A percentile compares a stretch with the other conserved stretches of the same genome.
These are phyloP conservation scores for Bubalus kerabau DNA, from an alignment of 2,113 vertebrate species.

Conservation along the genomic window DNA sequence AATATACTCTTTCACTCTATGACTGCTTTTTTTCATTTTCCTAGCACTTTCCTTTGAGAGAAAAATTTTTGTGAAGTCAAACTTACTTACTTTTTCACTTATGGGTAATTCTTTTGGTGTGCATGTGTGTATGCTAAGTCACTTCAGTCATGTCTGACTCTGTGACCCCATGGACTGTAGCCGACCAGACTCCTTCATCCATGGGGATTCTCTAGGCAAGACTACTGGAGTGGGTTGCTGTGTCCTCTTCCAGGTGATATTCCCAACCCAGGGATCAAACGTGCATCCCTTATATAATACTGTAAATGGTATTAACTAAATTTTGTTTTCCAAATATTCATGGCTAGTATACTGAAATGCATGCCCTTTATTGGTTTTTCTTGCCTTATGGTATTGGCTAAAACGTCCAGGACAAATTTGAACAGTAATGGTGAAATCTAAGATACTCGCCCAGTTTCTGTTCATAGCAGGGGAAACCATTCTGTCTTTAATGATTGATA, in stretches of 20 bases:
- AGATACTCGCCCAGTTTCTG: neutral
- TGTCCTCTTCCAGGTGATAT: neutral
- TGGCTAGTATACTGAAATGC: neutral
- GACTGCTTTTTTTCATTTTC: neutral
- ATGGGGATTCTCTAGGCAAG: no score
- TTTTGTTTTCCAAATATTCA: neutral
- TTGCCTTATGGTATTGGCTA: neutral
- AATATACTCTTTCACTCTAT: neutral
- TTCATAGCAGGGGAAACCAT: neutral
- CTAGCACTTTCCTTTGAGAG: neutral
- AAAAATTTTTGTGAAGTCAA: neutral
- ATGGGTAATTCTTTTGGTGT: no score
- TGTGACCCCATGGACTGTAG: no score
- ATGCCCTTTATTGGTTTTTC: neutral
- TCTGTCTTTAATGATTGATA: neutral
- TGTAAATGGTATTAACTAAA: neutral
- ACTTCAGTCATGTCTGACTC: no score
- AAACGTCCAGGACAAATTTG: neutral
- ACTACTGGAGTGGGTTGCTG: no score
- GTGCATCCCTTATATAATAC: neutral
- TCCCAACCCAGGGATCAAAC: neutral
- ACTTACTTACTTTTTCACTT: neutral
- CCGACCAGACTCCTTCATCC: no score
- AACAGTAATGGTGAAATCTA: neutral
- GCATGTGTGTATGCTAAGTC: no score